Conservation (phyloP, 37 sponge, comb jelly and placozoan species). For the Hexactinellida sp. region DNA sequence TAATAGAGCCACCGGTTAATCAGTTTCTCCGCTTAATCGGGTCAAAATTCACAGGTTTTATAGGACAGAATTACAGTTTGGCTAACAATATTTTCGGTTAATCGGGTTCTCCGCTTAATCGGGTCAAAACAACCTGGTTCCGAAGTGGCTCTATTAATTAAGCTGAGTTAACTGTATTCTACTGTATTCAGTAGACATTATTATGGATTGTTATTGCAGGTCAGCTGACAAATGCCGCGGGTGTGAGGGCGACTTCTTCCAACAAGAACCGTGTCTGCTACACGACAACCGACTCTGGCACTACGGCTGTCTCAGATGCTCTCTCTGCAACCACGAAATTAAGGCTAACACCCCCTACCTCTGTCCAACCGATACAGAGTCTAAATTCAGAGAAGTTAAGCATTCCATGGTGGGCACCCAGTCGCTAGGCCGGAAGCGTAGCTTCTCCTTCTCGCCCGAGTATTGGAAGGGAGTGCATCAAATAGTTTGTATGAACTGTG, state of each 20-base stretch:
- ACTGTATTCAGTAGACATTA: not conserved
- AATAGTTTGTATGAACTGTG: not conserved
- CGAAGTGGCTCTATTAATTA: too few relatives aligned
- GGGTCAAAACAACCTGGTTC: too few relatives aligned
- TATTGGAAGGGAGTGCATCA: not conserved
- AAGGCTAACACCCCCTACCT: not conserved
- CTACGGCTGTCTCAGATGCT: not conserved
- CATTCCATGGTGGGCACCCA: not conserved
- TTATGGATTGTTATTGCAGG: not conserved
- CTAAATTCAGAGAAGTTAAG: not conserved
- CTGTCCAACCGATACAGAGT: not conserved
- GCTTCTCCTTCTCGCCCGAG: not conserved
- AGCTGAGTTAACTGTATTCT: not conserved
- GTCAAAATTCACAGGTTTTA: too few relatives aligned
- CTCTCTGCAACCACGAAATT: not conserved
- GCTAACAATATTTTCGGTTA: too few relatives aligned
- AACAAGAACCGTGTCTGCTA: slow-evolving; percentile 3
- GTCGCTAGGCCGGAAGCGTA: not conserved
- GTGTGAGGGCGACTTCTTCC: not conserved
- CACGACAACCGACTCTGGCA: slow-evolving; percentile 16
- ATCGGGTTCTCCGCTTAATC: too few relatives aligned
- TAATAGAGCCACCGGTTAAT: too few relatives aligned
- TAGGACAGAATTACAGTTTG: too few relatives aligned
- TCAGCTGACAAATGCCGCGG: slow-evolving; percentile 13
- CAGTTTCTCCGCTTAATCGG: too few relatives aligned